A percentile compares a stretch with the other conserved stretches of the same genome.
Evolutionary conservation across 23 tunicate genomes (phyloP).

Genomic region (Trididemnum nubilum): DNA sequence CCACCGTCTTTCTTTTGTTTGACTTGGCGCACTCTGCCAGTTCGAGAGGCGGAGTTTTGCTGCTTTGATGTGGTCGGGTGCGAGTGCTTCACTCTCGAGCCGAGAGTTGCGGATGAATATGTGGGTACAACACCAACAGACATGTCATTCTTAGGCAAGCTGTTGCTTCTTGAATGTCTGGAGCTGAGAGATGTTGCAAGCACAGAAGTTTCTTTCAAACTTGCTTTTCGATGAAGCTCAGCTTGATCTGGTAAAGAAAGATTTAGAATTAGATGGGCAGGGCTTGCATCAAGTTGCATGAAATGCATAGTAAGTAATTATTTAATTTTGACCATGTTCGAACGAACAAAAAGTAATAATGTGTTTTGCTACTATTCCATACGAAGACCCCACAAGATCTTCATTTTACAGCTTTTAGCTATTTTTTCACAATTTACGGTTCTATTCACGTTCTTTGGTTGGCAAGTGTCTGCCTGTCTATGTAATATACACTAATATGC

Average conservation of each 20-base stretch:
- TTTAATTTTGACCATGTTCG: too few species aligned
- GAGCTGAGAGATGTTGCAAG: neutral
- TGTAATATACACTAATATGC: too few species aligned
- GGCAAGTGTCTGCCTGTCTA: too few species aligned
- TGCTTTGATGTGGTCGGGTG: neutral
- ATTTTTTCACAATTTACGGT: too few species aligned
- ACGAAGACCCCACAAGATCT: too few species aligned
- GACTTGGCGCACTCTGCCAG: constrained; percentile 46
- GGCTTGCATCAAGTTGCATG: neutral
- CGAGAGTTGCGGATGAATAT: neutral
- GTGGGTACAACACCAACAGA: neutral
- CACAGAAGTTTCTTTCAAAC: neutral
- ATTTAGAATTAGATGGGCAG: neutral
- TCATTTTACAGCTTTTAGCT: too few species aligned
- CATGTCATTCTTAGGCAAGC: neutral
- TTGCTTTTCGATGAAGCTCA: neutral
- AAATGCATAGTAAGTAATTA: neutral
- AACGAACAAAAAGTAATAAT: too few species aligned
- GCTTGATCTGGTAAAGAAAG: neutral
- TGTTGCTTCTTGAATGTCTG: constrained; percentile 9
- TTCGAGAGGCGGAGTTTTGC: constrained; percentile 14
- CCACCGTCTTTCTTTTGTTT: constrained; percentile 42
- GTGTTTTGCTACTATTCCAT: too few species aligned
- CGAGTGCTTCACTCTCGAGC: too few species aligned
- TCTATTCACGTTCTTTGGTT: too few species aligned